Evolutionary conservation across 2,113 vertebrate species (phyloP).

Genomic region (Peromyscus maniculatus): DNA sequence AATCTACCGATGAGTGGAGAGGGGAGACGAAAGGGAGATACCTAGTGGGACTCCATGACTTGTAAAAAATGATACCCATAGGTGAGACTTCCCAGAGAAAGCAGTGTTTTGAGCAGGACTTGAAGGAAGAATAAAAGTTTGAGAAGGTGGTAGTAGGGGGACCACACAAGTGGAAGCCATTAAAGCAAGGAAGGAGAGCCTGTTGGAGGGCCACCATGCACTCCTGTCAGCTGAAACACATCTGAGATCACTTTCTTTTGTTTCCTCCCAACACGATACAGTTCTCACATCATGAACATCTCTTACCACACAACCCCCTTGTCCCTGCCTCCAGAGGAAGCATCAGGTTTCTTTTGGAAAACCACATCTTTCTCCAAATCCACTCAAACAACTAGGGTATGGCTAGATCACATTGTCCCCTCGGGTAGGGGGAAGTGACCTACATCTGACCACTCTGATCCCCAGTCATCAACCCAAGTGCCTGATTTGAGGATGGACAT

Average conservation of each 20-base stretch:
- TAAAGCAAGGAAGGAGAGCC: not conserved
- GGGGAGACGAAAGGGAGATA: not conserved
- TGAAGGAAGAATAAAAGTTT: not conserved
- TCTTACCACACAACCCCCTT: not conserved
- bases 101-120: not conserved
- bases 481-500: not conserved
- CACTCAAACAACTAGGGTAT: not conserved
- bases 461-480: not conserved
- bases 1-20: not conserved
- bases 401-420: not conserved
- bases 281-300: not conserved
- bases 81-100: not conserved
- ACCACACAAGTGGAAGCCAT: not conserved
- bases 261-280: not conserved
- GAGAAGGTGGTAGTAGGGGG: not conserved
- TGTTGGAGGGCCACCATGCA: not conserved
- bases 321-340: not conserved
- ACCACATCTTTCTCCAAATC: not conserved
- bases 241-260: not conserved
- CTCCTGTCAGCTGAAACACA: not conserved
- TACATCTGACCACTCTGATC: not conserved
- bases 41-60: not conserved
- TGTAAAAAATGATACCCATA: conserved; percentile 13
- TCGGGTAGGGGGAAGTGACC: not conserved
- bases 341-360: conserved; percentile 5